These are phyloP conservation scores for Pampus argenteus DNA, from an alignment of 2,797 vertebrate genomes.

Conservation along the genomic window DNA sequence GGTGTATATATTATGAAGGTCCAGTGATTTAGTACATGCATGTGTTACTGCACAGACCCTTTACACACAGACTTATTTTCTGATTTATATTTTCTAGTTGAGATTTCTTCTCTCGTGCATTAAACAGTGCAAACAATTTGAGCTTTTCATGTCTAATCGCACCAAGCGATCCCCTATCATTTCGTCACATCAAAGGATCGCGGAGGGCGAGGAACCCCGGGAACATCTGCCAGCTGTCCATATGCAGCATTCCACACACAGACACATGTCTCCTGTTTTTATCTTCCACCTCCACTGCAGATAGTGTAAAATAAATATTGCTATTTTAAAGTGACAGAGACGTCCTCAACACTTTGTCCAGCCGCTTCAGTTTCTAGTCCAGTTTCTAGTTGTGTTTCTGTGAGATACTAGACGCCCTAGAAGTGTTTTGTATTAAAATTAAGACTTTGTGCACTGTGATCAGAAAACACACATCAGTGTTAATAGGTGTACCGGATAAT, in stretches of 20 bases:
- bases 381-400: neutral
- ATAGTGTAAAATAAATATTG: conserved; percentile 52
- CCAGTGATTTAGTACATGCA: neutral
- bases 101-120: neutral
- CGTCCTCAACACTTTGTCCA: neutral
- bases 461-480: neutral
- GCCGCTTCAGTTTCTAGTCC: neutral
- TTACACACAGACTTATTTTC: neutral
- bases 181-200: conserved; percentile 58
- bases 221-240: conserved; percentile 62
- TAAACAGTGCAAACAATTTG: conserved; percentile 1
- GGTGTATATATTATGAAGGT: neutral
- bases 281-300: conserved; percentile 43
- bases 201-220: conserved; percentile 22
- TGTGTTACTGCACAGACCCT: neutral
- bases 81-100: neutral
- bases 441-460: too few relatives aligned
- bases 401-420: neutral
- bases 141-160: conserved; percentile 40
- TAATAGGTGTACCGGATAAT: neutral
- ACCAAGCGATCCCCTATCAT: conserved; percentile 34
- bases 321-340: conserved; percentile 27
- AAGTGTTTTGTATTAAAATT: neutral
- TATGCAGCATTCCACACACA: conserved; percentile 41
- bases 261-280: conserved; percentile 36